phyloP scores from a whole-genome alignment of 1,140 invertebrate genomes.

The Trinorchestia longiramus region DNA sequence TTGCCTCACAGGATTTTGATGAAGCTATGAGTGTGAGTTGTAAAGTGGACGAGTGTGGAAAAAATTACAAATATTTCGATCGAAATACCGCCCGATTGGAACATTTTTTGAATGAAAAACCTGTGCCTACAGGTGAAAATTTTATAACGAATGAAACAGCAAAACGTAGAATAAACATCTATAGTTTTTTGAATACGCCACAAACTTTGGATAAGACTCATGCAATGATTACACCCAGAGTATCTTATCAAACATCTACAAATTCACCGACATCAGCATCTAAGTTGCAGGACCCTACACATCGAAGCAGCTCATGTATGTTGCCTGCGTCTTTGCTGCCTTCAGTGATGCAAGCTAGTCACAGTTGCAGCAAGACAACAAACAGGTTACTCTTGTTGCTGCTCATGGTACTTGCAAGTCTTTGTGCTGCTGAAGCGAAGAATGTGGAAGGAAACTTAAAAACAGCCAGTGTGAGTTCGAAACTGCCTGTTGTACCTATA shows the following conservation, averaged over 20 bases:
- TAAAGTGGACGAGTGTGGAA: background rate
- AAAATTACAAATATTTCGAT: background rate
- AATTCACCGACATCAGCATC: background rate
- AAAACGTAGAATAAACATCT: background rate
- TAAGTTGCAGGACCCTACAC: background rate
- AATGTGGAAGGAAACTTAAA: slow-evolving; percentile 28
- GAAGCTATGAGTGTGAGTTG: background rate
- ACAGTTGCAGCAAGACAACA: background rate
- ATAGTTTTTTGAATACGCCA: background rate
- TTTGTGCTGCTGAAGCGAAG: background rate
- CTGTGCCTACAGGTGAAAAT: background rate
- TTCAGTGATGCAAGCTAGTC: background rate
- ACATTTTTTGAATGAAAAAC: background rate
- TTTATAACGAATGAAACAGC: background rate
- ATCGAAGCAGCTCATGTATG: background rate
- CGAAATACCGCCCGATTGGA: background rate
- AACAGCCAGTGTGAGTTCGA: background rate
- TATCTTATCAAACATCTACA: background rate
- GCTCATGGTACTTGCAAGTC: background rate
- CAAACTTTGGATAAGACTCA: background rate
- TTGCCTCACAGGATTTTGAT: background rate
- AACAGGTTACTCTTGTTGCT: background rate
- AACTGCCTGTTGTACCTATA: background rate
- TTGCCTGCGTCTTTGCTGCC: background rate
- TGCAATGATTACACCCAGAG: background rate